phyloP scores from a whole-genome alignment of 1,140 invertebrate genomes.

The Tetraneura akinire region DNA sequence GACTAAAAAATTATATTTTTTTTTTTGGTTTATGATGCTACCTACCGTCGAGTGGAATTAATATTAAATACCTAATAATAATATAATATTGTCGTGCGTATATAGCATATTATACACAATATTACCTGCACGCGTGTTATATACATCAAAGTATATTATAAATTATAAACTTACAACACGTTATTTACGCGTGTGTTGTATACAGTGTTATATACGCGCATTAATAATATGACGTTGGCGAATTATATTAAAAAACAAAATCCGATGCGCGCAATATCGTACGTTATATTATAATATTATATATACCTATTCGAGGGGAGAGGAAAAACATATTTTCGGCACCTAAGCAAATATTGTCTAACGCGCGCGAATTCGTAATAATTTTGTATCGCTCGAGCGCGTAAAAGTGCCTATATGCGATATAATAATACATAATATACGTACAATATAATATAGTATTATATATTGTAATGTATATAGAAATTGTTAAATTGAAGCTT shows the following conservation, averaged over 20 bases:
- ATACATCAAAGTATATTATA: no score
- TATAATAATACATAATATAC: no score
- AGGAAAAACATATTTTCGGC: constrained; percentile 29
- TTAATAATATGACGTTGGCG: neutral
- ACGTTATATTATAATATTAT: no score
- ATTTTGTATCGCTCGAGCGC: neutral
- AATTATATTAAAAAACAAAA: neutral
- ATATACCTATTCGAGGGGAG: neutral
- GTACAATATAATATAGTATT: neutral
- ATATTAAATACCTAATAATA: no score
- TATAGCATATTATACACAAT: no score
- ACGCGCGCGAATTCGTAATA: neutral
- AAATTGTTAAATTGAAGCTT: neutral
- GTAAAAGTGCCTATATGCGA: neutral
- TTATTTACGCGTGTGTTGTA: no score
- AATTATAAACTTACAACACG: no score
- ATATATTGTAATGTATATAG: no score
- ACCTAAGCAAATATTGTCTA: constrained; percentile 29
- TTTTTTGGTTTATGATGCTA: no score
- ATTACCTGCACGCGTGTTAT: neutral
- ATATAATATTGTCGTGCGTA: no score
- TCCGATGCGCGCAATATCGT: neutral
- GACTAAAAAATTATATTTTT: no score
- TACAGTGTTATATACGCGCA: neutral
- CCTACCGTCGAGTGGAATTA: no score